phyloP scores from a whole-genome alignment of 1,140 invertebrate species.

The Campoletis sonorensis region DNA sequence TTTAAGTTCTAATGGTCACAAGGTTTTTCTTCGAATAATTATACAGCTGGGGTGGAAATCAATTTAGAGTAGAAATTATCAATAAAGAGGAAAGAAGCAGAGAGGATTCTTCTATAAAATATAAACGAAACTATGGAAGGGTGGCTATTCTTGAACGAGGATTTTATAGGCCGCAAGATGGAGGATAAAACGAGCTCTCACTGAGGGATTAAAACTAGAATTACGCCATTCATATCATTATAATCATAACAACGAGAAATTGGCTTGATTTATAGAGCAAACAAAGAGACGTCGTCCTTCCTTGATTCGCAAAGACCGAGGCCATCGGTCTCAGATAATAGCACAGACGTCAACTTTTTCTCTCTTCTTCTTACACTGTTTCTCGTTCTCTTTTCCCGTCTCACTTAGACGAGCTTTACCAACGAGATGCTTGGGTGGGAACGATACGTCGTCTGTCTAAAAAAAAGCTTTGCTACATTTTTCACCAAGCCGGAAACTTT shows the following conservation, averaged over 20 bases:
- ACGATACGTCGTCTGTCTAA: too few relatives aligned
- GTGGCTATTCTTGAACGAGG: background rate
- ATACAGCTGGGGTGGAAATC: background rate
- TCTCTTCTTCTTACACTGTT: background rate
- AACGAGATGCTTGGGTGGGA: too few relatives aligned
- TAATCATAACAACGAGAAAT: slow-evolving; percentile 1
- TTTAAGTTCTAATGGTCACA: slow-evolving; percentile 11
- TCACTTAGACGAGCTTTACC: background rate
- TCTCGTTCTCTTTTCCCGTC: background rate
- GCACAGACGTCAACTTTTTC: background rate
- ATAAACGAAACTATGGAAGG: slow-evolving; percentile 5
- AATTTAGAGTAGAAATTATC: background rate
- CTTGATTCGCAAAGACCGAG: slow-evolving; percentile 4
- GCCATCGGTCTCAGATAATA: slow-evolving; percentile 24
- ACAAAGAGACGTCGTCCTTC: slow-evolving; percentile 32
- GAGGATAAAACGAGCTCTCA: slow-evolving; percentile 24
- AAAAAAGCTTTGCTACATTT: too few relatives aligned
- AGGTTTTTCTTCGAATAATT: slow-evolving; percentile 14
- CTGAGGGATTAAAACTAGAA: slow-evolving; percentile 22
- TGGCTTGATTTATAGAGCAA: slow-evolving; percentile 31
- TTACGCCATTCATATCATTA: background rate
- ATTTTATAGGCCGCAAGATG: background rate
- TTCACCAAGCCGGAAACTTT: too few relatives aligned
- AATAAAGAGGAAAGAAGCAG: background rate
- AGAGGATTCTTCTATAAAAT: background rate